These are phyloP conservation scores for Nomada fabriciana DNA, from an alignment of 2,888 invertebrate genomes.

Conservation along the genomic window DNA sequence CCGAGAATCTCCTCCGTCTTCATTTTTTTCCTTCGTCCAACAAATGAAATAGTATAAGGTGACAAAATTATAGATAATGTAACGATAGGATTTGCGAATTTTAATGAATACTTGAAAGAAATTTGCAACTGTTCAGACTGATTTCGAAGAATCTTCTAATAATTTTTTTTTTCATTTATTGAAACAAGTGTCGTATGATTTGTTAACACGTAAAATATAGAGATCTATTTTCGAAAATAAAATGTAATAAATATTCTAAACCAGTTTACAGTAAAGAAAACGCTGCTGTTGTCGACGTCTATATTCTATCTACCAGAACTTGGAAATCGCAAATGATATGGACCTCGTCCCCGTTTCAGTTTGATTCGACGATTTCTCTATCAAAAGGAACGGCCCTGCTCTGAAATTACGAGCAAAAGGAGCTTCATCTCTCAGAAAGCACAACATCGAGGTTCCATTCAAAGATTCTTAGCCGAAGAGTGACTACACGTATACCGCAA, in stretches of 20 bases:
- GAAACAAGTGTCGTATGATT: too few species aligned
- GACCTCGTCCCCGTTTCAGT: conserved; percentile 24
- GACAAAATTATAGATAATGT: background rate
- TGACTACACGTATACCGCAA: background rate
- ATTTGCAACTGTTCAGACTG: too few species aligned
- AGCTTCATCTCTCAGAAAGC: conserved; percentile 46
- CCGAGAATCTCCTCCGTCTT: conserved; percentile 31
- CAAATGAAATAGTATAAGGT: background rate
- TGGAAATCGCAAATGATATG: conserved; percentile 21
- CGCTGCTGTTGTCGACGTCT: background rate
- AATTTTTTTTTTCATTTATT: too few species aligned
- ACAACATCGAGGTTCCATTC: conserved; percentile 26
- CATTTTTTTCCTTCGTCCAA: conserved; percentile 9
- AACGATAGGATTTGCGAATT: background rate
- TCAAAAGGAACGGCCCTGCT: conserved; percentile 27
- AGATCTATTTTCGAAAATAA: too few species aligned
- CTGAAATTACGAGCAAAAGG: conserved; percentile 39
- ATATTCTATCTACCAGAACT: background rate
- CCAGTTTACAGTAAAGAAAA: background rate
- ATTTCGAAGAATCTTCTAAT: too few species aligned
- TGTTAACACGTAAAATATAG: too few species aligned
- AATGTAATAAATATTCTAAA: too few species aligned
- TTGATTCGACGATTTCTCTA: conserved; percentile 24
- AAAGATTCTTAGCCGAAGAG: conserved; percentile 26
- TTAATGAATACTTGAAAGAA: too few species aligned